Base-by-base conservation (phyloP, 2,888 invertebrate species). In the Pterobdella sp. region DNA sequence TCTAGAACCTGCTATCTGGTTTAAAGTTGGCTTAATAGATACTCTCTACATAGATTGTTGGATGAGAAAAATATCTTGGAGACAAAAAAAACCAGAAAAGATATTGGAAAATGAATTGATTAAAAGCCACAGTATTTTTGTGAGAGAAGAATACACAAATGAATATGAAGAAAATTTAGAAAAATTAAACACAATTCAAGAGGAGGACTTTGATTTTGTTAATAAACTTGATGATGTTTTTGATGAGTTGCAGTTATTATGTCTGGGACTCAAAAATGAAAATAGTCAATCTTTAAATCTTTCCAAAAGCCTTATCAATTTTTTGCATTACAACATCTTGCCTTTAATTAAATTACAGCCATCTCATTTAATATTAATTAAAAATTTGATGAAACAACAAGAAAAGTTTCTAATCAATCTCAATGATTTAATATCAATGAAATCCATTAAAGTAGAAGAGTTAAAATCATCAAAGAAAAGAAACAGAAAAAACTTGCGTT, bases 1-100 rank as follows among this genome's bases (percentile, higher is more conserved):
- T 26, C 22, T 71, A 63, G 71, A 71, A 36, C 71, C 71, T 22
- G 71, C 71, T 14, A 71, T 71, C 29, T 71, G 71, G 71, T 71
- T 71, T 31, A 71, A 71, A 37, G 32, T 71, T 22, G 1, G 10
- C 1, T 31, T 71, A 52, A 71, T 71, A 35, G 71, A 71, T 32
- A 37, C 26, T 14, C 34, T 71, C 26, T 56, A 26, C 52, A 71
- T 71, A 1, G 52, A 71, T 34, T 71, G 71, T 29, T 35, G 29
- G 4, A 31, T 35, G 22, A 52, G 52, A n/a, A 52, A 29, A 18
- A 63, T 71, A 7, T 60, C 56, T 29, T 71, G 71, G 71, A 71
- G 32, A 26, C 22, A 52, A 63, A 63, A 3, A 31, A 71, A n/a
- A 32, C 0, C 26, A 14, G 42, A 37, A 7, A 36, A 52, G 1